These are phyloP conservation scores for Terrapene triunguis DNA, from an alignment of 2,113 vertebrate species.

Conservation along the genomic window DNA sequence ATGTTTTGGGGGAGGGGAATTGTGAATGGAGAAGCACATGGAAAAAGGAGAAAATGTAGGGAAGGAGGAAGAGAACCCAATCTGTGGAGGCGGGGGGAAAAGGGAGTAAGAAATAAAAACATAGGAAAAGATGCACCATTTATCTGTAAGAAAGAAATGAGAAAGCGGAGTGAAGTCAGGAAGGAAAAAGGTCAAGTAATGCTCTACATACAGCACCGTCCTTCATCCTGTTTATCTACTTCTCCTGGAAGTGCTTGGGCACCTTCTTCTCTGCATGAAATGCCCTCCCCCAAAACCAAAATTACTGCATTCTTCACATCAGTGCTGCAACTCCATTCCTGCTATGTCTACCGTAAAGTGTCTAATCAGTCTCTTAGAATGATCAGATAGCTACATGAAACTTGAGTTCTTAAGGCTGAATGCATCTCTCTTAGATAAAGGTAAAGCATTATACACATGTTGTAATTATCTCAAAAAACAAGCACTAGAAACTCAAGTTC, in stretches of 20 bases:
- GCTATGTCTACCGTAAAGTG: neutral
- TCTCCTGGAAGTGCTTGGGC: neutral
- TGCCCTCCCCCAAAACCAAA: neutral
- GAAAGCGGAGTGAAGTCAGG: neutral
- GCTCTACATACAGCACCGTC: neutral
- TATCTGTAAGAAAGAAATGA: neutral
- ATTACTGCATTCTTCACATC: neutral
- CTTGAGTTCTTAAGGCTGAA: neutral
- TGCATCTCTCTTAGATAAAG: neutral
- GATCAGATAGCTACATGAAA: neutral
- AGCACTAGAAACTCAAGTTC: neutral
- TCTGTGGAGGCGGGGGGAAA: neutral
- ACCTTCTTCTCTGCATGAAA: neutral
- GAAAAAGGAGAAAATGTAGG: neutral
- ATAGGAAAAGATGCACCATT: too few relatives aligned
- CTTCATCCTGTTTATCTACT: neutral
- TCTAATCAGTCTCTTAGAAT: neutral
- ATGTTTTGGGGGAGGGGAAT: neutral
- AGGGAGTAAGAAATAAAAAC: neutral
- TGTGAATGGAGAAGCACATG: neutral
- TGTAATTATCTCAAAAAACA: neutral
- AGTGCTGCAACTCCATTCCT: neutral
- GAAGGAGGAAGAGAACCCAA: neutral
- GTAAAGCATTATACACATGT: neutral
- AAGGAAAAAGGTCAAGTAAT: neutral